phyloP scores from a whole-genome alignment of 1,140 invertebrate species.

The Heliconius eleuchia region DNA sequence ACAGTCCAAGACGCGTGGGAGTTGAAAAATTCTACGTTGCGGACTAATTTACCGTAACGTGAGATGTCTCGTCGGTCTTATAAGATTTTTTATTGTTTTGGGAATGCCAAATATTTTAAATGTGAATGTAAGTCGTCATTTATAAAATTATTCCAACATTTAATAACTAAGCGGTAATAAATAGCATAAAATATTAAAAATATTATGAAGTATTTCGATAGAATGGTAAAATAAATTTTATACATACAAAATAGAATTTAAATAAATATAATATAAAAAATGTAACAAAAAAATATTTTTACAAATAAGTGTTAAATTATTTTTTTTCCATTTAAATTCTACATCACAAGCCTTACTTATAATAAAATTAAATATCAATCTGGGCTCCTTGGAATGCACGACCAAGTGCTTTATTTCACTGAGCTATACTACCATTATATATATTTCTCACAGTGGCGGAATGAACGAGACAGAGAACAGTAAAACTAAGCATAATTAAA shows the following conservation, averaged over 20 bases:
- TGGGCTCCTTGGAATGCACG: not conserved
- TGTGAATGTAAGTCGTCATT: not conserved
- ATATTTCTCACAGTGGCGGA: not conserved
- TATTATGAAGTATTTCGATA: no score
- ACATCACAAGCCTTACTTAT: conserved; percentile 23
- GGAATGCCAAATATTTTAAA: conserved; percentile 3
- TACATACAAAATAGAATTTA: not conserved
- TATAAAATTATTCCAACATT: no score
- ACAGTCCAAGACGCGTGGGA: conserved; percentile 31
- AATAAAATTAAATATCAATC: conserved; percentile 5
- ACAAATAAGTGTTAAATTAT: not conserved
- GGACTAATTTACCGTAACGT: conserved; percentile 9
- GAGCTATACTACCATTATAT: not conserved
- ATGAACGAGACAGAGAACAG: not conserved
- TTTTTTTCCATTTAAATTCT: conserved; percentile 21
- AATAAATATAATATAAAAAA: not conserved
- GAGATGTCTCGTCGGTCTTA: not conserved
- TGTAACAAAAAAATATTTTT: not conserved
- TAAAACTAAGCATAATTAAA: not conserved
- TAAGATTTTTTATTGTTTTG: not conserved
- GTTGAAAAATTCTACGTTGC: conserved; percentile 17
- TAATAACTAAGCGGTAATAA: not conserved
- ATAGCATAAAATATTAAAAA: no score
- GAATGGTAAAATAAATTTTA: not conserved
- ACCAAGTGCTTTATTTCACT: not conserved